A percentile compares a stretch with the other conserved stretches of the same genome.
phyloP scores from a whole-genome alignment of 2,113 vertebrate genomes.

The Pedionomus torquatus region DNA sequence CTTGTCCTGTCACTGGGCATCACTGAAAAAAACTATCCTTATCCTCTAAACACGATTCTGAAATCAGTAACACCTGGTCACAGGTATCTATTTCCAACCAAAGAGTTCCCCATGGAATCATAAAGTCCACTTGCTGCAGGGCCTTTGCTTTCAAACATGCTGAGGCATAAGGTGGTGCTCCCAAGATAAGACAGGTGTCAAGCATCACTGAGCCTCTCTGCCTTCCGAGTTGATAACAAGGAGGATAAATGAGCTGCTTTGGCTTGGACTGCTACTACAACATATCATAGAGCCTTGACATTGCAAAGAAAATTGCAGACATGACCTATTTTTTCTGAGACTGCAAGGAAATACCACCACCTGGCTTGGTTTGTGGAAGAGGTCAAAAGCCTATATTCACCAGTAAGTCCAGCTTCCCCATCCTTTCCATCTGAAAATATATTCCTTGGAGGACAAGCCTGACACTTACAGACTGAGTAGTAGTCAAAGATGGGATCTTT shows the following conservation, averaged over 20 bases:
- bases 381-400: not conserved
- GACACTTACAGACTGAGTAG: conserved; percentile 85
- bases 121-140: not conserved
- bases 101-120: not conserved
- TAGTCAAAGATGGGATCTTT: conserved; percentile 94
- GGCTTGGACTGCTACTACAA: not conserved
- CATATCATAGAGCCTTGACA: not conserved
- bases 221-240: not conserved
- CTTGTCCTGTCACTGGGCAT: too few species aligned
- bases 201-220: not conserved
- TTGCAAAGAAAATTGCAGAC: not conserved
- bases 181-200: not conserved
- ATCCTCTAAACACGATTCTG: not conserved
- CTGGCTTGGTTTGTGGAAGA: not conserved
- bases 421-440: not conserved
- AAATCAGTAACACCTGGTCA: not conserved
- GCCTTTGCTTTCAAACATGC: not conserved
- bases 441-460: not conserved
- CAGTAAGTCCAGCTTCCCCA: not conserved
- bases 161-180: not conserved
- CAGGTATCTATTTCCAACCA: not conserved
- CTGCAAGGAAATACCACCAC: not conserved
- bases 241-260: not conserved
- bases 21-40: not conserved
- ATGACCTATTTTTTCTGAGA: not conserved